Evolutionary conservation across 2,888 invertebrate species (phyloP), one percentile per base, ranked within the genome.

Genomic region (Geophilus truncorum): DNA sequence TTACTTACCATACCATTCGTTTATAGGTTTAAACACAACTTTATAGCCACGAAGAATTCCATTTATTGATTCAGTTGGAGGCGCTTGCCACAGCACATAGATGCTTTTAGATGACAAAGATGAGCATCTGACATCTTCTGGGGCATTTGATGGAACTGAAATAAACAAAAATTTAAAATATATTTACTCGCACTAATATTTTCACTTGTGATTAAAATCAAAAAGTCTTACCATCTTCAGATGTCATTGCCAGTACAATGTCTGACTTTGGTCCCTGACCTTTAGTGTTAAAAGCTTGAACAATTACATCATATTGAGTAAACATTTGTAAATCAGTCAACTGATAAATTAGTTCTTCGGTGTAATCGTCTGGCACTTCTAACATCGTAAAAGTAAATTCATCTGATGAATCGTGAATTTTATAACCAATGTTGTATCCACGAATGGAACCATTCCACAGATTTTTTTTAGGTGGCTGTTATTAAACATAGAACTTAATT

Each of bases 1-100:
- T 28, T 77, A 75, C 40, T 34, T 75, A 80, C 80, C 76, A 75
- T 75, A 75, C 70, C 30, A 75, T 75, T 80, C 80, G 12, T 75
- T 36, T 23, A 36, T 36, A 2, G 75, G 75, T 75, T 80, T 80
- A 25, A 25, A 80, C 12, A 80, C 15, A 32, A 80, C 76, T 75
- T 80, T 80, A 36, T 80, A 80, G 30, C 80, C 80, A 1, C 80
- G 70, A 36, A 80, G 75, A 34, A 80, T 80, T 36, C 80, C 80
- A 80, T 80, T 70, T 3, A 75, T 45, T 6, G 32, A 36, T 4
- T 75, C 76, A 34, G 7, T 21, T 12, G 30, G n/a, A 34, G 80
- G 80, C 1, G 80, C 3, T 32, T 80, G 75, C 80, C 80, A 80
- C 12, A 80, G 18, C 9, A 75, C 28, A 21, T 80, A 80, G 34